Evolutionary conservation across 2,113 vertebrate genomes (phyloP), one percentile per base, ranked within the genome.

Genomic region (Poeciliopsis retropinna): DNA sequence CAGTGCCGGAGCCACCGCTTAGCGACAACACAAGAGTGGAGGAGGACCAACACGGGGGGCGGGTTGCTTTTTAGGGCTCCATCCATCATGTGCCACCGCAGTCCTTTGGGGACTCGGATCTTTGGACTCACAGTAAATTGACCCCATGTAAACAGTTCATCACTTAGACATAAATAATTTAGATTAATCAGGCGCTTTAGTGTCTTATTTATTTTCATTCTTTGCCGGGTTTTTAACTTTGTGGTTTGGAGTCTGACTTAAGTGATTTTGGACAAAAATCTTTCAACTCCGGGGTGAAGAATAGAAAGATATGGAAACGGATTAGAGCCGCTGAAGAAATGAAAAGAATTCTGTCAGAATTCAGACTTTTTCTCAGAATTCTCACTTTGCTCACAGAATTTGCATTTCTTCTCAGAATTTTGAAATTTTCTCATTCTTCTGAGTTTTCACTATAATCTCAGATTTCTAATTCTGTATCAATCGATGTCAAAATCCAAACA

Each of bases 71-170:
- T 75, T 25, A 75, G 31, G 83, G 78, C 44, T 79, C 82, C 79
- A 92, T 92, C 83, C 81, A 92, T 92, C 89, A 93, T 79, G 74
- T 92, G 89, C 92, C 88, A 90, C 78, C 75, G 60, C 28, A 60
- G 64, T 64, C 73, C 77, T 86, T 85, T 81, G 62, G 79, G 86
- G 67, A 87, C 57, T 72, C 65, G 65, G 37, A 78, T 75, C 22
- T 44, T 22, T 74, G 70, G 64, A 60, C 60, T 67, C 57, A 72
- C 70, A 73, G 71, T 76, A 85, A 88, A 22, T 57, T 70, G 34
- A 72, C 57, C 30, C 60, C 64, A 77, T 60, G 8, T 74, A 67
- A 77, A 68, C 22, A 73, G 14, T 64, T 75, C 63, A 68, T 85
- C 34, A 64, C 27, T 29, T 22, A 60, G 65, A 54, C 1, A 25